Base-by-base conservation (phyloP, 64 coral and sea anemone genomes). In the Orbicella faveolata region DNA sequence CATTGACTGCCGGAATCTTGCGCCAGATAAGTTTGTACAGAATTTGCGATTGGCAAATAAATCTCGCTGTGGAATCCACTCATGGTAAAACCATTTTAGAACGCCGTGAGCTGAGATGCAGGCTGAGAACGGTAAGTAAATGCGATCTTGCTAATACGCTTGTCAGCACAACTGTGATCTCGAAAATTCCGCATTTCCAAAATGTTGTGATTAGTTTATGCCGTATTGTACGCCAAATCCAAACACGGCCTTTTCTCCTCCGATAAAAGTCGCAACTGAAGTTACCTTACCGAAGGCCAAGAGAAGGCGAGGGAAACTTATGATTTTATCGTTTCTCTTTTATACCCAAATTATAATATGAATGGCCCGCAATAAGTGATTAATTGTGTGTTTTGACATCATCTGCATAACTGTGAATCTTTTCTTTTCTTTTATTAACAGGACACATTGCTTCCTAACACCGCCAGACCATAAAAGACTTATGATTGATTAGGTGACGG, bases 261-360 rank as follows among this genome's bases (percentile, higher is more conserved):
- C 21, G 65, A 70, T n/a, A 48, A 21, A 36, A 66, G 59, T 35
- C 81, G 34, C 59, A 64, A 61, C 16, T 81, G 79, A 35, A 35
- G 30, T 30, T 19, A 61, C 6, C 6, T 20, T 61, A 80, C 44
- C 11, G 16, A 34, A 63, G 79, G 57, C 51, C 81, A 83, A 67
- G 36, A 23, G 20, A 66, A 72, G n/a, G 23, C 63, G 37, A 72
- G 35, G 53, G 63, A 66, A 85, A 84, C 73, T 72, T 72, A 73
- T 65, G 82, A 72, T 30, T 85, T 85, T 70, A 72, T 70, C 82
- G 3, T 66, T 85, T 53, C 12, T 85, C 64, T 85, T 85, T 89
- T 85, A 78, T 89, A 65, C 92, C 92, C 77, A 59, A 75, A 94
- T 94, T 94, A 94, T 59, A 88, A 94, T 94, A 94, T 94, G 92